A percentile compares a stretch with the other conserved stretches of the same genome.
Conservation (phyloP, 2,888 invertebrate genomes). For the Amblyjoppa fuscipennis region DNA sequence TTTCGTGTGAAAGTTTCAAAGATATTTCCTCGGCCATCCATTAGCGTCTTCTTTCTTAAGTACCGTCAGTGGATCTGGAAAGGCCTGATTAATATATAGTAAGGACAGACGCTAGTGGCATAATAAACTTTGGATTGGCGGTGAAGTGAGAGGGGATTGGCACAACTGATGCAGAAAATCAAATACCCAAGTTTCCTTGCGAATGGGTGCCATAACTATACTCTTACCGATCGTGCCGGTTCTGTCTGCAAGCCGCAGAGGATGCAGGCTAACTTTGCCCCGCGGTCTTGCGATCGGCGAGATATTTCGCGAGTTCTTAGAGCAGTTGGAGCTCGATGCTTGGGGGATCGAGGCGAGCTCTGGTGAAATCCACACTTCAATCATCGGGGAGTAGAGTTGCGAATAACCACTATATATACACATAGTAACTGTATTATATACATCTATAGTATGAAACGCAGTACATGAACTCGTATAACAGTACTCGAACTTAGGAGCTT, state of each 20-base stretch:
- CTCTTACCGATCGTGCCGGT: slow-evolving; percentile 36
- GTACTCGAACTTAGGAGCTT: slow-evolving; percentile 60
- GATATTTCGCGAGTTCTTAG: slow-evolving; percentile 33
- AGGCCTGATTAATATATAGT: slow-evolving; percentile 59
- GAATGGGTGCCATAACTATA: slow-evolving; percentile 35
- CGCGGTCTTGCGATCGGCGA: slow-evolving; percentile 11
- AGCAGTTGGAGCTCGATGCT: slow-evolving; percentile 31
- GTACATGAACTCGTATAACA: slow-evolving; percentile 1
- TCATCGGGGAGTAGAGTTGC: slow-evolving; percentile 51
- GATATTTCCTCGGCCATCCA: slow-evolving; percentile 52
- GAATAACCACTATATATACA: slow-evolving; percentile 13
- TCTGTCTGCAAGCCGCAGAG: not conserved
- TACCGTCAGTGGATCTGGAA: not conserved
- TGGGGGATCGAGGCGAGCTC: not conserved
- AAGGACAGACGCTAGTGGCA: slow-evolving; percentile 29
- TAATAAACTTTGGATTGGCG: slow-evolving; percentile 59
- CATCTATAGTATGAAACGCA: slow-evolving; percentile 5
- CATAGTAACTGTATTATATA: not conserved
- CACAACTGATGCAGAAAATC: slow-evolving; percentile 59
- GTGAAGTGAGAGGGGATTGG: slow-evolving; percentile 23
- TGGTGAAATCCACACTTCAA: slow-evolving; percentile 54
- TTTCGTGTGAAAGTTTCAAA: slow-evolving; percentile 51
- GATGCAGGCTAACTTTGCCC: slow-evolving; percentile 30
- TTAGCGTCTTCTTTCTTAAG: slow-evolving; percentile 34
- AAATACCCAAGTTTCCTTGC: slow-evolving; percentile 61